These are phyloP conservation scores for Cantharis flavilabris DNA, from an alignment of 2,888 invertebrate genomes.

Conservation along the genomic window DNA sequence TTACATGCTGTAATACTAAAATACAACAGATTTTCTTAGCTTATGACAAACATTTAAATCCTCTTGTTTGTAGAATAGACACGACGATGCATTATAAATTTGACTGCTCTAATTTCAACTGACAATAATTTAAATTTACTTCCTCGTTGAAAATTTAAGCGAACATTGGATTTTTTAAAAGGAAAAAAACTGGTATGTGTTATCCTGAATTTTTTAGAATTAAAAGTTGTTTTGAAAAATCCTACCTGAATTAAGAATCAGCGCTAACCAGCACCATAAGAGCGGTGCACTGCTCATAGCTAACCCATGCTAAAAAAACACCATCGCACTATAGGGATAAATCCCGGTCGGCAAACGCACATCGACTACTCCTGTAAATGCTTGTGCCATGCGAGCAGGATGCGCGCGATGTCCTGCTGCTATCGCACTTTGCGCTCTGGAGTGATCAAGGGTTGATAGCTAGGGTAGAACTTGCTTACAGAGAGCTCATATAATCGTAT, in stretches of 20 bases:
- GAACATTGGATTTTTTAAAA: not conserved
- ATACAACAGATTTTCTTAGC: not conserved
- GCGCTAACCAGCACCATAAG: constrained; percentile 47
- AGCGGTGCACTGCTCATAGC: constrained; percentile 45
- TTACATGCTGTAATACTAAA: not conserved
- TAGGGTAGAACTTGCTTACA: constrained; percentile 28
- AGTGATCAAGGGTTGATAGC: constrained; percentile 42
- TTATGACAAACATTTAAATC: not conserved
- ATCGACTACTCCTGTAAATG: constrained; percentile 46
- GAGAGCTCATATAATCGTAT: constrained; percentile 25
- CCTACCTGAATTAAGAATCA: constrained; percentile 43
- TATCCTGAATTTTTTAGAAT: not conserved
- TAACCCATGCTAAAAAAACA: constrained; percentile 46
- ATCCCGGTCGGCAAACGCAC: constrained; percentile 44
- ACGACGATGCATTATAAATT: not conserved
- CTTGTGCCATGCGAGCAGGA: constrained; percentile 45
- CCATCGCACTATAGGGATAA: constrained; percentile 40
- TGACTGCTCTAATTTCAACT: not conserved
- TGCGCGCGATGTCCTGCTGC: constrained; percentile 44
- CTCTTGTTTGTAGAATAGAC: not conserved
- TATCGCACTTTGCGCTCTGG: constrained; percentile 37
- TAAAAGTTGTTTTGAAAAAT: not conserved
- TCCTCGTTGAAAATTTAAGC: not conserved
- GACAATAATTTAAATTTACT: not conserved
- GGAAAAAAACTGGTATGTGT: not conserved